phyloP scores from a whole-genome alignment of 2,888 invertebrate genomes.

The Dynastes grantii region DNA sequence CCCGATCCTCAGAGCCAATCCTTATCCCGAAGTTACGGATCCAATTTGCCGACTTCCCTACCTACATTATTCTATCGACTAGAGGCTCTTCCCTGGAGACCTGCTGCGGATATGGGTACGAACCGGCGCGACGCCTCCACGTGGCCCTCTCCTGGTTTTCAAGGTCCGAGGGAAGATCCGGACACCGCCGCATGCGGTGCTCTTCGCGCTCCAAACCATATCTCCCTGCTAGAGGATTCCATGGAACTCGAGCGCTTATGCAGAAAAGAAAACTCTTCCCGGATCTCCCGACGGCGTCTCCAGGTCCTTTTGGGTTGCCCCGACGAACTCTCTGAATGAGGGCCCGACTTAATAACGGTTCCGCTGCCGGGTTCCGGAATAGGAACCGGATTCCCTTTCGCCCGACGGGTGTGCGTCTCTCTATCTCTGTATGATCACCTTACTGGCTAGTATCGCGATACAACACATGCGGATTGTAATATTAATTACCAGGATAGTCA shows the following conservation, averaged over 20 bases:
- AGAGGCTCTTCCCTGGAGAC: slow-evolving; percentile 40
- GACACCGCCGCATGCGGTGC: slow-evolving; percentile 56
- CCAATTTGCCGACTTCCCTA: slow-evolving; percentile 2
- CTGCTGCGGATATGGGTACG: too few species aligned
- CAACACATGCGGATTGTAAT: too few species aligned
- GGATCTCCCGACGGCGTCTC: slow-evolving; percentile 74
- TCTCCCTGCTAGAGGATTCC: slow-evolving; percentile 57
- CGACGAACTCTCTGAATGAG: slow-evolving; percentile 70
- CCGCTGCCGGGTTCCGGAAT: slow-evolving; percentile 74
- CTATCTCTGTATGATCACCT: too few species aligned
- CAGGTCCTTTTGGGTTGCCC: slow-evolving; percentile 73
- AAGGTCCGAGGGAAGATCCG: slow-evolving; percentile 75
- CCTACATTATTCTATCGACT: slow-evolving; percentile 36
- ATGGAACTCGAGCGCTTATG: slow-evolving; percentile 60
- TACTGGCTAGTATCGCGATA: too few species aligned
- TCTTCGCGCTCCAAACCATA: slow-evolving; percentile 53
- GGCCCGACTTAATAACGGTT: slow-evolving; percentile 70
- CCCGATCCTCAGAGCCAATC: too few species aligned
- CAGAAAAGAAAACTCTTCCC: slow-evolving; percentile 73
- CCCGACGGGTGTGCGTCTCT: slow-evolving; percentile 69
- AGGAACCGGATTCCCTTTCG: slow-evolving; percentile 75
- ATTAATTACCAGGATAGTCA: too few species aligned
- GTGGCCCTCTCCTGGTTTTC: too few species aligned
- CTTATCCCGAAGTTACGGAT: neutral
- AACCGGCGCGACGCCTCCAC: too few species aligned